Evolutionary conservation across 2,113 vertebrate species (phyloP).

Genomic region (Rhagologus leucostigma): DNA sequence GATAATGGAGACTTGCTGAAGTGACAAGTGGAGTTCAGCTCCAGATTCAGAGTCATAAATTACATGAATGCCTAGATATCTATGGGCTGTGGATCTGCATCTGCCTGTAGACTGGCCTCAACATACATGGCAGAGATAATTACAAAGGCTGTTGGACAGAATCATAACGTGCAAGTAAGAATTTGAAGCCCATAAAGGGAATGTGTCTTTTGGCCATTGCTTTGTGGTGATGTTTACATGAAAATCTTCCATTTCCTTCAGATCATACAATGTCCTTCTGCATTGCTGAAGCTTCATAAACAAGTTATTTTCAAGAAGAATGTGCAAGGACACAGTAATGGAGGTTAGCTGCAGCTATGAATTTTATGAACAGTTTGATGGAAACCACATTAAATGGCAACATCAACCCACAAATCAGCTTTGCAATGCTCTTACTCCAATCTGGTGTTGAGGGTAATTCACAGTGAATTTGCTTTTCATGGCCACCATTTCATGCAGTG

Average conservation of each 20-base stretch:
- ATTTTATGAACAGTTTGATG: constrained; percentile 59
- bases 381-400: constrained; percentile 49
- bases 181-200: not conserved
- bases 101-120: not conserved
- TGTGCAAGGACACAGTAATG: constrained; percentile 36
- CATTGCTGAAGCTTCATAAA: constrained; percentile 17
- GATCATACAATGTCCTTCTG: not conserved
- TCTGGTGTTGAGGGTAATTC: not conserved
- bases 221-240: not conserved
- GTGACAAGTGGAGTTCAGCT: not conserved
- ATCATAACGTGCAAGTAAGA: rapidly evolving
- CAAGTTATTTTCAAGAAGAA: constrained; percentile 54
- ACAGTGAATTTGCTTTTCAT: constrained; percentile 32
- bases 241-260: not conserved
- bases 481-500: not conserved
- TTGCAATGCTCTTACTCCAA: not conserved
- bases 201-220: not conserved
- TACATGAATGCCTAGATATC: not conserved
- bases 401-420: constrained; percentile 44
- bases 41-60: not conserved
- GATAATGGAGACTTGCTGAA: not conserved
- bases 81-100: not conserved
- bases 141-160: not conserved
- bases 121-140: not conserved
- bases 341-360: constrained; percentile 33